Conservation (phyloP, 2,113 vertebrate species). For the Mobula birostris region DNA sequence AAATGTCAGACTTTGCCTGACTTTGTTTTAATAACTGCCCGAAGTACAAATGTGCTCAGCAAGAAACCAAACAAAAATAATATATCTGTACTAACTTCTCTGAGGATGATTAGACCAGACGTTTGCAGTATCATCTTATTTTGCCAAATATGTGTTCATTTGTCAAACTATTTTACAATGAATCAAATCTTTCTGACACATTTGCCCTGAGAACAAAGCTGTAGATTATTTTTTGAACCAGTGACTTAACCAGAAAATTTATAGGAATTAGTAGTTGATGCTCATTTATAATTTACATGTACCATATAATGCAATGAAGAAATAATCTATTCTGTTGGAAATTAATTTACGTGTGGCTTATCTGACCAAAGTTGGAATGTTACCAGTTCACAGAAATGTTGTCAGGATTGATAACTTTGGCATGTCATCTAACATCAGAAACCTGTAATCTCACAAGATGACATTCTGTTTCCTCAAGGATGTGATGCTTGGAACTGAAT, state of each 20-base stretch:
- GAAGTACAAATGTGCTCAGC: constrained; percentile 4
- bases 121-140: not conserved
- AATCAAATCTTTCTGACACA: constrained; percentile 26
- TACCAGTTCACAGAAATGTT: not conserved
- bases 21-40: constrained; percentile 26
- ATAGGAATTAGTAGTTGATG: not conserved
- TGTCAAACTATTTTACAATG: constrained; percentile 29
- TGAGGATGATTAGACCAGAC: constrained; percentile 18
- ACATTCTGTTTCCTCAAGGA: not conserved
- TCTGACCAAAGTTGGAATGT: not conserved
- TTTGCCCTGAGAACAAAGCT: constrained; percentile 11
- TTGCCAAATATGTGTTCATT: not conserved
- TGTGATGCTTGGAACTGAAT: not conserved
- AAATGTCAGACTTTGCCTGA: constrained; percentile 1
- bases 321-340: not conserved
- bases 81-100: not conserved
- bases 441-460: not conserved
- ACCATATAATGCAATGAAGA: not conserved
- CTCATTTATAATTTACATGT: not conserved
- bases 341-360: not conserved
- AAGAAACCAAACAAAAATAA: constrained; percentile 1
- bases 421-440: not conserved
- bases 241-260: not conserved
- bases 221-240: constrained; percentile 2
- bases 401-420: constrained; percentile 19